phyloP scores from a whole-genome alignment of 2,888 invertebrate species.

The Crocallis elinguaria region DNA sequence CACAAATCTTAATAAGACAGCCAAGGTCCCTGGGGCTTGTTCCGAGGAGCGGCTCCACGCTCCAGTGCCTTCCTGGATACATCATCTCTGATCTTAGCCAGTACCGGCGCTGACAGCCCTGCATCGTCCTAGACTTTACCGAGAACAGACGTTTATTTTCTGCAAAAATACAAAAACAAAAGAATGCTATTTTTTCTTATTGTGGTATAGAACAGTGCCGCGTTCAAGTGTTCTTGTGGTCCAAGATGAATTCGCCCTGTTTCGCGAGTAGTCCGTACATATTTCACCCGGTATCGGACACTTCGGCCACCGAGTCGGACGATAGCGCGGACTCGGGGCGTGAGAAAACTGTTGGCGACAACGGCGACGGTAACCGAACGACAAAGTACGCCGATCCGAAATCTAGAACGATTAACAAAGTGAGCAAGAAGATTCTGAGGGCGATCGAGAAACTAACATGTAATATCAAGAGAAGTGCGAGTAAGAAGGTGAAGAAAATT shows the following conservation, averaged over 20 bases:
- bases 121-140: slow-evolving; percentile 60
- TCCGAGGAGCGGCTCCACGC: slow-evolving; percentile 69
- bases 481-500: slow-evolving; percentile 60
- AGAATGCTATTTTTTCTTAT: slow-evolving; percentile 7
- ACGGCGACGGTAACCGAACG: slow-evolving; percentile 65
- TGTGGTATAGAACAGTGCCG: slow-evolving; percentile 19
- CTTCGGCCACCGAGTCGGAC: slow-evolving; percentile 77
- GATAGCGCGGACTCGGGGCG: slow-evolving; percentile 73
- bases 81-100: slow-evolving; percentile 58
- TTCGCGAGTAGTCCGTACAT: slow-evolving; percentile 72
- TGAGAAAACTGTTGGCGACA: slow-evolving; percentile 68
- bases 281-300: slow-evolving; percentile 76
- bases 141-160: slow-evolving; percentile 54
- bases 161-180: slow-evolving; percentile 19
- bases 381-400: slow-evolving; percentile 78
- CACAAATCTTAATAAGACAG: slow-evolving; percentile 57
- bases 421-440: slow-evolving; percentile 77
- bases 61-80: slow-evolving; percentile 53
- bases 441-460: slow-evolving; percentile 77
- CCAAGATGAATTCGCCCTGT: slow-evolving; percentile 74
- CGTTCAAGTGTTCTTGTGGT: slow-evolving; percentile 26
- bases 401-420: slow-evolving; percentile 79
- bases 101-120: slow-evolving; percentile 63
- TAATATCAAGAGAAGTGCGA: slow-evolving; percentile 60
- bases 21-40: slow-evolving; percentile 73